These are phyloP conservation scores for Atrichornis clamosus DNA, from an alignment of 2,113 vertebrate species.

Conservation along the genomic window DNA sequence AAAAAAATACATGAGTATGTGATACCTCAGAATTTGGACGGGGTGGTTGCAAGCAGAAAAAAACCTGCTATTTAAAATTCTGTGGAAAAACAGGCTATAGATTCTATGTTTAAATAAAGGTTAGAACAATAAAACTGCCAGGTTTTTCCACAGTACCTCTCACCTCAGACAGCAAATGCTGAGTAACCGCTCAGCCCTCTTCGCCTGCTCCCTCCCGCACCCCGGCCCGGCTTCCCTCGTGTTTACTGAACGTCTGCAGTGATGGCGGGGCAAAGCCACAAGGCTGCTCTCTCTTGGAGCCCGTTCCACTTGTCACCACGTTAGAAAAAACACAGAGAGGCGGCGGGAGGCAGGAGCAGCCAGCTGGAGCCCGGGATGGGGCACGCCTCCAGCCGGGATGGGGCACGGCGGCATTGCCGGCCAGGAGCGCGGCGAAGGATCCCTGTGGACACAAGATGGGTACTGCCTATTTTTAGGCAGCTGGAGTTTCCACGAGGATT, in stretches of 20 bases:
- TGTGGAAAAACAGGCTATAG: constrained; percentile 65
- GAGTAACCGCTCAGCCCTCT: constrained; percentile 58
- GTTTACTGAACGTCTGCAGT: constrained; percentile 51
- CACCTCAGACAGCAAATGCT: constrained; percentile 62
- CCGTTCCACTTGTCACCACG: not conserved
- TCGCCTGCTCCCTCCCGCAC: not conserved
- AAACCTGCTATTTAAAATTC: constrained; percentile 54
- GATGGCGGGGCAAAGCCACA: constrained; percentile 55
- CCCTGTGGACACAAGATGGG: not conserved
- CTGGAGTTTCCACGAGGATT: constrained; percentile 62
- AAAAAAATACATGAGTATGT: constrained; percentile 56
- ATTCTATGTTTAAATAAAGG: constrained; percentile 71
- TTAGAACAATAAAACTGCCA: constrained; percentile 70
- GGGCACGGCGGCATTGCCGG: not conserved
- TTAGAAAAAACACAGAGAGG: not conserved
- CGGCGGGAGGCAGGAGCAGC: not conserved
- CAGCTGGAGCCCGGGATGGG: not conserved
- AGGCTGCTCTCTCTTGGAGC: constrained; percentile 15
- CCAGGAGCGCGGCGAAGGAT: not conserved
- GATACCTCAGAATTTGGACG: constrained; percentile 55
- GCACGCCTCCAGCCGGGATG: not conserved
- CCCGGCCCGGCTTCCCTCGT: constrained; percentile 6
- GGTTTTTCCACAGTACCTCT: constrained; percentile 71
- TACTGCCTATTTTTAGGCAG: constrained; percentile 45
- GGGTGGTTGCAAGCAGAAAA: not conserved